Evolutionary conservation across 2,888 invertebrate species (phyloP).

Genomic region (Ochlodes sylvanus): DNA sequence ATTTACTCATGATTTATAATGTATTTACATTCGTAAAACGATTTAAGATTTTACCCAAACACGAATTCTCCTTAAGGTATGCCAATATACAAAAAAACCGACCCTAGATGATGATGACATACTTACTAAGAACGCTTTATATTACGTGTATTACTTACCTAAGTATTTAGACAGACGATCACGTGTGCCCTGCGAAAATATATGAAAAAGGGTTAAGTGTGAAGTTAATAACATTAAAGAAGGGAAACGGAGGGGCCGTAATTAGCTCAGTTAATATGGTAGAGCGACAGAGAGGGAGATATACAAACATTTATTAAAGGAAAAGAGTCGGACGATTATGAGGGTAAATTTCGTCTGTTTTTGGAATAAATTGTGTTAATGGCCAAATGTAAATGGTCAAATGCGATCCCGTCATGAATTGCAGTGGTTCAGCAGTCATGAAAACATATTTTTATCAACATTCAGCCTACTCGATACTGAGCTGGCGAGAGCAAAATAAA

Average conservation of each 20-base stretch:
- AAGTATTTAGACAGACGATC: constrained; percentile 25
- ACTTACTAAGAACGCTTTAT: neutral
- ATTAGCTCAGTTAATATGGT: constrained; percentile 40
- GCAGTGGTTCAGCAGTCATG: constrained; percentile 6
- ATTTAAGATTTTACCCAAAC: no score
- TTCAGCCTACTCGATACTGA: no score
- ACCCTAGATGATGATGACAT: constrained; percentile 2
- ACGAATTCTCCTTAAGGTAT: no score
- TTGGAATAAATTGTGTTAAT: constrained; percentile 31
- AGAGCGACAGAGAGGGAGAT: constrained; percentile 8
- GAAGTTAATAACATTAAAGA: constrained; percentile 45
- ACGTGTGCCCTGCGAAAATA: constrained; percentile 19
- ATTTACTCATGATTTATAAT: no score
- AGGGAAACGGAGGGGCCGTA: constrained; percentile 30
- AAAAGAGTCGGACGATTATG: constrained; percentile 17
- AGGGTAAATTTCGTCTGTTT: constrained; percentile 25
- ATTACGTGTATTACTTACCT: constrained; percentile 4
- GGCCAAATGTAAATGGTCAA: constrained; percentile 35
- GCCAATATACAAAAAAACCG: neutral
- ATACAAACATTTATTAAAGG: neutral
- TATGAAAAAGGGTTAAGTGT: constrained; percentile 48
- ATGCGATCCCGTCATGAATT: constrained; percentile 28
- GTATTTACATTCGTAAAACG: no score
- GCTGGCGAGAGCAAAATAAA: no score
- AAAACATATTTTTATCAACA: neutral